Evolutionary conservation across 2,888 invertebrate species (phyloP).

Genomic region (Drosophila paranaensis): DNA sequence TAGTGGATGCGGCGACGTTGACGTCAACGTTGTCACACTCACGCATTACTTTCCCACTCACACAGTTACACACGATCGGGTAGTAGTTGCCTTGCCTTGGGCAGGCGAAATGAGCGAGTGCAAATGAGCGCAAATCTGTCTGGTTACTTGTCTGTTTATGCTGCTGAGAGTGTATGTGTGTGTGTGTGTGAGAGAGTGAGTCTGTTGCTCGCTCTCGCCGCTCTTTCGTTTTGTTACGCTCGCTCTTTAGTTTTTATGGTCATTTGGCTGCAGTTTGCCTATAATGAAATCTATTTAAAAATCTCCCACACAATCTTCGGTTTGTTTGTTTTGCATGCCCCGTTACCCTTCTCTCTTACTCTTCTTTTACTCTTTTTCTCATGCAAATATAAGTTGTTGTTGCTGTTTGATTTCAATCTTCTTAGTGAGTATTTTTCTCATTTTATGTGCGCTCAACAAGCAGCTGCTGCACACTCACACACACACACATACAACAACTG

Average conservation of each 20-base stretch:
- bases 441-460: conserved; percentile 42
- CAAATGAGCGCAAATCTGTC: conserved; percentile 59
- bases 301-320: conserved; percentile 50
- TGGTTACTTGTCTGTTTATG: conserved; percentile 10
- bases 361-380: conserved; percentile 16
- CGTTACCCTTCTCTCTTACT: conserved; percentile 27
- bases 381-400: conserved; percentile 33
- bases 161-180: not conserved
- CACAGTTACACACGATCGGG: conserved; percentile 6
- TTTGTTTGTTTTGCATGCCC: conserved; percentile 61
- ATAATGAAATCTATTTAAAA: conserved; percentile 66
- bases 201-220: conserved; percentile 5
- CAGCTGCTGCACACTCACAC: conserved; percentile 6
- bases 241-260: conserved; percentile 4
- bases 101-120: conserved; percentile 66
- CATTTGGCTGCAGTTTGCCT: conserved; percentile 27
- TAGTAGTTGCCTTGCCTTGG: not conserved
- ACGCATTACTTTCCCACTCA: conserved; percentile 46
- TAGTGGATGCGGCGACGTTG: conserved; percentile 7
- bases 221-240: conserved; percentile 4
- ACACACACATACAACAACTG: conserved; percentile 37
- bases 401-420: conserved; percentile 47
- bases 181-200: not conserved
- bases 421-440: conserved; percentile 51
- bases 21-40: conserved; percentile 7